Base-by-base conservation (phyloP, 2,888 invertebrate genomes). In the Tubiluchus corallicola region DNA sequence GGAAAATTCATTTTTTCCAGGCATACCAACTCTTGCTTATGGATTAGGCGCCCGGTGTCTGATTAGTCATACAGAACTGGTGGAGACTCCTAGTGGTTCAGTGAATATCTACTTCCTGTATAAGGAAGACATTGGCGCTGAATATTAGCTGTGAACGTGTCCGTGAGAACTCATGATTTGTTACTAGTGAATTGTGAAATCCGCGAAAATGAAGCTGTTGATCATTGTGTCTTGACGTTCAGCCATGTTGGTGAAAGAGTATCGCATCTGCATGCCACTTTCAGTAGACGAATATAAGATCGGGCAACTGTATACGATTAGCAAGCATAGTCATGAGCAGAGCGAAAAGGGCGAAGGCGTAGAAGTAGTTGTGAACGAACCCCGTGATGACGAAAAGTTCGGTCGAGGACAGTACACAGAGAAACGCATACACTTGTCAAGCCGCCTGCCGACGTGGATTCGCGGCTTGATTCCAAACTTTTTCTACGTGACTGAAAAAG, bases 221-320 rank as follows among this genome's bases (percentile, higher is more conserved):
- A n/a, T n/a, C n/a, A n/a, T n/a, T n/a, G n/a, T n/a, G n/a, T n/a
- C n/a, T n/a, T n/a, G n/a, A n/a, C n/a, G n/a, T n/a, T n/a, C n/a
- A n/a, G n/a, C n/a, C n/a, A n/a, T n/a, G n/a, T n/a, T n/a, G n/a
- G n/a, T n/a, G n/a, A 85, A 82, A 62, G 88, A 88, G 69, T 88
- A 81, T 61, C 72, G 85, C 58, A 81, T 88, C 63, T 82, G 83
- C 59, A 87, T 88, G 85, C 87, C 88, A 9, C 73, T 88, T 57
- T 78, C 82, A 2, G 82, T 83, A 2, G 82, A 85, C 61, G 88
- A 88, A 87, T 88, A 88, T 63, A 77, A 75, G 52, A 77, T 87
- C 53, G 88, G 88, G 0, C 88, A 90, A 62, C 70, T 88, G 47
- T 88, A 87, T 63, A 90, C 88, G 88, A 88, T 88, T 57, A 85